Percentiles rank a stretch among this genome's conserved stretches.
Conservation (phyloP, 2,113 vertebrate genomes). For the Nothocercus nigrocapillus region DNA sequence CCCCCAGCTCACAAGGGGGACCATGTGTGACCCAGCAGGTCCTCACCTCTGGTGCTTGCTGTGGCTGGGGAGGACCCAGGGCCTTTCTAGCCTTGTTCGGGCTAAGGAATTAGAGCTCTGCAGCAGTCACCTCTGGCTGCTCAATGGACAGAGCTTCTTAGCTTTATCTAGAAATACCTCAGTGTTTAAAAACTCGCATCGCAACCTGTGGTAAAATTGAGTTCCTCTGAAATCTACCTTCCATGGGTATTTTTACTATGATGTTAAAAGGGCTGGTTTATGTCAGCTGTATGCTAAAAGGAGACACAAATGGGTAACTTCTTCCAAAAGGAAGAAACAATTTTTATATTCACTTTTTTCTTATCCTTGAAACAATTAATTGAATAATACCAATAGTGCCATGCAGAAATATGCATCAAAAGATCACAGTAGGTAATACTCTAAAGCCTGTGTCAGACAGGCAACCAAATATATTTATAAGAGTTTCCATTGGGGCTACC, state of each 20-base stretch:
- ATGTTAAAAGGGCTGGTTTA: background rate
- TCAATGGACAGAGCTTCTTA: background rate
- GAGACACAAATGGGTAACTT: background rate
- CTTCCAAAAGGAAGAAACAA: background rate
- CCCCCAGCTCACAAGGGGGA: background rate
- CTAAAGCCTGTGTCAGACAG: too few relatives aligned
- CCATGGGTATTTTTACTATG: background rate
- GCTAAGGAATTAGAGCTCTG: background rate
- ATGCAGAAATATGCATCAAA: accelerated
- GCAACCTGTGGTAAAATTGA: background rate
- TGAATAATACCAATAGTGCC: background rate
- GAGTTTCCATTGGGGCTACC: too few relatives aligned
- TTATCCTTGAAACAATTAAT: background rate
- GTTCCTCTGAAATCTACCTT: background rate
- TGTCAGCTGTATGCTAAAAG: background rate
- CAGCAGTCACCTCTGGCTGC: background rate
- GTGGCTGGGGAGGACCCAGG: background rate
- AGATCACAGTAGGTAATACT: accelerated
- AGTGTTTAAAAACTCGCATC: background rate
- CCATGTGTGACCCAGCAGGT: background rate
- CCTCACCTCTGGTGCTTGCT: background rate
- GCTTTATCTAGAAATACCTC: background rate
- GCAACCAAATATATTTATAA: too few relatives aligned
- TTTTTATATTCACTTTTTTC: background rate
- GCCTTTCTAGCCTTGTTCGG: accelerated